These are phyloP conservation scores for Numida meleagris DNA, from an alignment of 2,113 vertebrate genomes.

Conservation along the genomic window DNA sequence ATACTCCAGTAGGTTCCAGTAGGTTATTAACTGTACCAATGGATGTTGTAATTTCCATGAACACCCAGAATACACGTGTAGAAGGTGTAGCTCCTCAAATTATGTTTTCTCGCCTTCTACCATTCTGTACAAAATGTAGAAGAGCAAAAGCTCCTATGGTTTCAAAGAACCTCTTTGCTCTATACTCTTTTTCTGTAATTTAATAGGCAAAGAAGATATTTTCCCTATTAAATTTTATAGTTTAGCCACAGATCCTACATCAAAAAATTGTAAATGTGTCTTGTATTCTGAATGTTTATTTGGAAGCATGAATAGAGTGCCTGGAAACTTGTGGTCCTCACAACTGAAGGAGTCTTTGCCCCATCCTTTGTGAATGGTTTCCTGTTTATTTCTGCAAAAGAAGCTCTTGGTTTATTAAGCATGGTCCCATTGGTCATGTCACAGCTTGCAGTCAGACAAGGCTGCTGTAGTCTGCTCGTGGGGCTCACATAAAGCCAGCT, in stretches of 20 bases:
- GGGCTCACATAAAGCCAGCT: background rate
- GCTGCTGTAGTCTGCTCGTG: background rate
- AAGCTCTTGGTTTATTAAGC: background rate
- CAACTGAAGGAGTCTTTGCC: background rate
- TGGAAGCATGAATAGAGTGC: background rate
- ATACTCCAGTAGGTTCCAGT: background rate
- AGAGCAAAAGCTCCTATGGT: background rate
- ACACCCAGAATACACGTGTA: background rate
- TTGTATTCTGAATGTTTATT: background rate
- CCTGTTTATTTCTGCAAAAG: constrained; percentile 1
- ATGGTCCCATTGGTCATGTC: background rate
- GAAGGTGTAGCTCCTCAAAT: background rate
- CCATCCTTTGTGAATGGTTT: background rate
- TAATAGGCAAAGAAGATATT: background rate
- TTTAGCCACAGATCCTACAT: background rate
- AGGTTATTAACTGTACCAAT: background rate
- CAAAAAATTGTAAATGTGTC: background rate
- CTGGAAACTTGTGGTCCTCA: background rate
- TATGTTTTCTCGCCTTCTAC: background rate
- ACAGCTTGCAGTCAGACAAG: background rate
- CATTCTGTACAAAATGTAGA: background rate
- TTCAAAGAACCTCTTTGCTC: background rate
- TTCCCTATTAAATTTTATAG: background rate
- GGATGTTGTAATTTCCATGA: background rate
- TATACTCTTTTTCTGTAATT: background rate